Evolutionary conservation across 2,113 vertebrate species (phyloP), one percentile per base, ranked within the genome.

Genomic region (Cebus imitator): DNA sequence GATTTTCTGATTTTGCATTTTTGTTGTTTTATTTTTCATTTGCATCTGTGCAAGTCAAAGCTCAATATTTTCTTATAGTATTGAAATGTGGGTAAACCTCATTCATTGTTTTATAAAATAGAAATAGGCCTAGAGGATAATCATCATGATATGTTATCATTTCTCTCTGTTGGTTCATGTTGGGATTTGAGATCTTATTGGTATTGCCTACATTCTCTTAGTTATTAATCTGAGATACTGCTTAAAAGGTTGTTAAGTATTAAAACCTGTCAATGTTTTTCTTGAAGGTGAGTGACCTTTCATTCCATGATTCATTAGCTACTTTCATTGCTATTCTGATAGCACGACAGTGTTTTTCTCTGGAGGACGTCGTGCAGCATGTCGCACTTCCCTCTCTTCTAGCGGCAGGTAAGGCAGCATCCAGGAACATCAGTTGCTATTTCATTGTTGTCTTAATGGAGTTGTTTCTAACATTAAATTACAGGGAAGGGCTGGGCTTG

Each of bases 291-390:
- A 99, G 98, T 73, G 99, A 99, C 97, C 98, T 99, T 81, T 99
- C 98, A 0, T 99, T 99, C 98, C 99, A 99, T 6, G 98, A 99
- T 90, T 99, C 99, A 94, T 97, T 99, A 98, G 99, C 99, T 97
- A 98, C 98, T 64, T 99, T 99, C 93, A 97, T 99, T 78, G 98
- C 99, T 30, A 98, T 99, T 66, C 93, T 99, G 93, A 99, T 99
- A 7, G 98, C 99, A 87, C 98, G 98, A 50, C 99, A 99, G 95
- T 98, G 99, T 97, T 98, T 99, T 84, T 99, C 99, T 50, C 98
- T 99, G 97, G 99, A 99, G 81, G 99, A 99, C 78, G 98, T 99
- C 4, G 98, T 99, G 72, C 99, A 99, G 87, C 99, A 99, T 0
- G 98, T 99, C 0, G 98, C 99, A 0, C 98, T 99, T 25, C 99